A percentile compares a stretch with the other conserved stretches of the same genome.
Evolutionary conservation across 1,140 invertebrate genomes (phyloP).

Genomic region (Ephestia elutella): DNA sequence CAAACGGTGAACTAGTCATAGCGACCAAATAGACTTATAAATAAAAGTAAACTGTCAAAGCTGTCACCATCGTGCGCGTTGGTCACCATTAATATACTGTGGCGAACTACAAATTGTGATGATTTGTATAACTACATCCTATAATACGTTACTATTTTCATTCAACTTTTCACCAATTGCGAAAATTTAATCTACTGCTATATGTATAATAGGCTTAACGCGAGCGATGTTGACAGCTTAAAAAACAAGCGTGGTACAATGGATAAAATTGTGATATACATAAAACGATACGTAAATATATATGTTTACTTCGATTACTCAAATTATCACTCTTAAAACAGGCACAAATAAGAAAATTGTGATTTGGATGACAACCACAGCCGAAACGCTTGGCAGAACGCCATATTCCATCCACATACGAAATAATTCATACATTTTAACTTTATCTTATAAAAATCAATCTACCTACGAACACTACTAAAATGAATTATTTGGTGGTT

Average conservation of each 20-base stretch:
- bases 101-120: too few relatives aligned
- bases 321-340: too few relatives aligned
- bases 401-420: slow-evolving; percentile 15
- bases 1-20: too few relatives aligned
- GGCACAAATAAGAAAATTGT: slow-evolving; percentile 29
- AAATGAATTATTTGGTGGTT: slow-evolving; percentile 69
- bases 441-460: slow-evolving; percentile 27
- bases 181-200: neutral
- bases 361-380: slow-evolving; percentile 60
- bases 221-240: neutral
- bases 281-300: too few relatives aligned
- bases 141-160: too few relatives aligned
- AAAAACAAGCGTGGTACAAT: neutral
- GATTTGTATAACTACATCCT: too few relatives aligned
- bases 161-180: too few relatives aligned
- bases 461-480: slow-evolving; percentile 50
- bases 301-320: too few relatives aligned
- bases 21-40: too few relatives aligned
- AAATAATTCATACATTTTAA: slow-evolving; percentile 23
- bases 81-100: too few relatives aligned
- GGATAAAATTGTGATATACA: neutral
- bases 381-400: slow-evolving; percentile 30
- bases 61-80: neutral
- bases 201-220: neutral
- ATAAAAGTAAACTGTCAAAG: too few relatives aligned